Percentiles rank a stretch among this genome's conserved stretches.
phyloP scores from a whole-genome alignment of 2,888 invertebrate genomes.

The Erebia aethiops region DNA sequence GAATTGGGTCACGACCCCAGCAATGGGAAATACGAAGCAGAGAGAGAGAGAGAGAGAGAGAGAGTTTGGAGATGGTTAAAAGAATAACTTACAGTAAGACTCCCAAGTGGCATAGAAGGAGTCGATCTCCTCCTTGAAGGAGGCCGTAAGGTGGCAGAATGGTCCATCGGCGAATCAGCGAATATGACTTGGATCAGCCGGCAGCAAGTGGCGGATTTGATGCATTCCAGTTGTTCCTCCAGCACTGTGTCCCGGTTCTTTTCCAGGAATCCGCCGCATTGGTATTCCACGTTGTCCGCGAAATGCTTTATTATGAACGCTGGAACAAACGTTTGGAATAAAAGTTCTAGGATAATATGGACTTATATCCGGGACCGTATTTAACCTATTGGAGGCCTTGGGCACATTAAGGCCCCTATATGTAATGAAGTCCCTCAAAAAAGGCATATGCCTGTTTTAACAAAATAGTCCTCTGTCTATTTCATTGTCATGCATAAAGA shows the following conservation, averaged over 20 bases:
- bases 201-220: conserved; percentile 67
- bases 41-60: too few species aligned
- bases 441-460: too few species aligned
- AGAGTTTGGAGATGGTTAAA: too few species aligned
- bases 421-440: too few species aligned
- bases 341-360: background rate
- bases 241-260: conserved; percentile 98
- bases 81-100: conserved; percentile 59
- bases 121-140: conserved; percentile 62
- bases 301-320: conserved; percentile 97
- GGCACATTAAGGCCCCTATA: too few species aligned
- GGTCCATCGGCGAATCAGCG: conserved; percentile 48
- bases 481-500: too few species aligned
- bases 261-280: conserved; percentile 95
- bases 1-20: too few species aligned
- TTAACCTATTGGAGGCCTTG: too few species aligned
- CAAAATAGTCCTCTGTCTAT: too few species aligned
- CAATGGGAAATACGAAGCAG: too few species aligned
- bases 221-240: conserved; percentile 94
- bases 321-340: conserved; percentile 43
- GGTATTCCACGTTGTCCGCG: conserved; percentile 97
- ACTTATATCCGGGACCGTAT: background rate
- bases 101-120: conserved; percentile 57
- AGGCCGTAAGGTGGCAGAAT: conserved; percentile 60
- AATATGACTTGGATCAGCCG: conserved; percentile 64